Evolutionary conservation across 2,797 vertebrate species (phyloP).

Genomic region (Gymnoscopelus braueri): DNA sequence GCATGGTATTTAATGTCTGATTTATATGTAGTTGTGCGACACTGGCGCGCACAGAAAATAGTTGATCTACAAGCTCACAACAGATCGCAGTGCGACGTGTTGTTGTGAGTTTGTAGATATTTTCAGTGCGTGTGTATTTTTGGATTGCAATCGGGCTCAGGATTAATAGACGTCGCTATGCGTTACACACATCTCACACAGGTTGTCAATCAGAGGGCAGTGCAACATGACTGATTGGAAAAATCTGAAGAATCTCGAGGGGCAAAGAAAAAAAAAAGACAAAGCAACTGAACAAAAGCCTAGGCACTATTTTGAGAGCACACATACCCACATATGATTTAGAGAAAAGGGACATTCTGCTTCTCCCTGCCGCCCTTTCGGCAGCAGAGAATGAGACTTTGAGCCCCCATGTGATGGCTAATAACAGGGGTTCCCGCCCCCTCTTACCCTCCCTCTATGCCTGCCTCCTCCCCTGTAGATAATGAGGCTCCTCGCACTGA

Average conservation of each 20-base stretch:
- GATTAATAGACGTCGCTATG: background rate
- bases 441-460: conserved; percentile 48
- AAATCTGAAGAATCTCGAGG: conserved; percentile 4
- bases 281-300: background rate
- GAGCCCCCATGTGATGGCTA: conserved; percentile 65
- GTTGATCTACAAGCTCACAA: too few relatives aligned
- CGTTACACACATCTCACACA: background rate
- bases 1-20: too few relatives aligned
- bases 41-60: too few relatives aligned
- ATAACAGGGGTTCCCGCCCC: conserved; percentile 59
- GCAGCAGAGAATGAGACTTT: conserved; percentile 49
- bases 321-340: conserved; percentile 10
- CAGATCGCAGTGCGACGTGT: too few relatives aligned
- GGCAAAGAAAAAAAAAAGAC: background rate
- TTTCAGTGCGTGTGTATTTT: background rate
- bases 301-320: background rate
- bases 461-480: conserved; percentile 63
- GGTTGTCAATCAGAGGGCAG: conserved; percentile 1
- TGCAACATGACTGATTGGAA: background rate
- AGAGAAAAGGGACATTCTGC: conserved; percentile 15
- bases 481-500: conserved; percentile 69
- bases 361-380: conserved; percentile 16
- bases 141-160: background rate
- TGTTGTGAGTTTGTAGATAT: too few relatives aligned
- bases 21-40: too few relatives aligned